phyloP scores from a whole-genome alignment of 2,113 vertebrate genomes.

The Alethe diademata region DNA sequence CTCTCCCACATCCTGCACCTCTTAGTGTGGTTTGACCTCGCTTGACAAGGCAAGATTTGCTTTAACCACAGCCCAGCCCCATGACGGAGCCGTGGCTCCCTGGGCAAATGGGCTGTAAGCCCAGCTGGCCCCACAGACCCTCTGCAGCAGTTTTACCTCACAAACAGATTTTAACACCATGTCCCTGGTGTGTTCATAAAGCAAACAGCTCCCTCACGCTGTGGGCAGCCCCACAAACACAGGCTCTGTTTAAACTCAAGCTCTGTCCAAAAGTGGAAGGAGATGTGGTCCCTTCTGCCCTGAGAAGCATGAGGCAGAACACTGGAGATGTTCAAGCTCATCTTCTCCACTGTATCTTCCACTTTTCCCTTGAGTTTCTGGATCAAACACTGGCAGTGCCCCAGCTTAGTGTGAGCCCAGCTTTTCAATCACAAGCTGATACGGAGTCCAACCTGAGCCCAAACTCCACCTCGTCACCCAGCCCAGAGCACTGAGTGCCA shows the following conservation, averaged over 20 bases:
- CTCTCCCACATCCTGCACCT: background rate
- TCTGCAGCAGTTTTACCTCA: background rate
- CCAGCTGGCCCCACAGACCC: background rate
- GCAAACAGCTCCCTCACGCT: rapidly evolving
- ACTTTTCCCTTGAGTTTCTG: background rate
- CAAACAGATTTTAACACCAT: rapidly evolving
- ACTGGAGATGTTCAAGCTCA: rapidly evolving
- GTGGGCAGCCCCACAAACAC: background rate
- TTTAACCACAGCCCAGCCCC: background rate
- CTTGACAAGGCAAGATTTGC: background rate
- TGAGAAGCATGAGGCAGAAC: background rate
- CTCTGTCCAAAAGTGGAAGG: background rate
- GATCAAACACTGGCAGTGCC: background rate
- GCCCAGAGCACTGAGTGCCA: background rate
- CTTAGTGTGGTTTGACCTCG: rapidly evolving
- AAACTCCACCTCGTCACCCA: background rate
- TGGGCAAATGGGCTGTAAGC: rapidly evolving
- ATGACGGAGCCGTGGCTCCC: rapidly evolving
- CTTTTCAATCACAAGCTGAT: background rate
- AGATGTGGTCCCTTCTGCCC: background rate
- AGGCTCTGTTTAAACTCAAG: background rate
- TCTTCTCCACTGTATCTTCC: background rate
- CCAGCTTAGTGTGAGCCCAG: background rate
- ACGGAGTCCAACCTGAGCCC: rapidly evolving
- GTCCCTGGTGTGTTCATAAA: background rate